Evolutionary conservation across 2,888 invertebrate species (phyloP).

Genomic region (Napeogenes sylphis): DNA sequence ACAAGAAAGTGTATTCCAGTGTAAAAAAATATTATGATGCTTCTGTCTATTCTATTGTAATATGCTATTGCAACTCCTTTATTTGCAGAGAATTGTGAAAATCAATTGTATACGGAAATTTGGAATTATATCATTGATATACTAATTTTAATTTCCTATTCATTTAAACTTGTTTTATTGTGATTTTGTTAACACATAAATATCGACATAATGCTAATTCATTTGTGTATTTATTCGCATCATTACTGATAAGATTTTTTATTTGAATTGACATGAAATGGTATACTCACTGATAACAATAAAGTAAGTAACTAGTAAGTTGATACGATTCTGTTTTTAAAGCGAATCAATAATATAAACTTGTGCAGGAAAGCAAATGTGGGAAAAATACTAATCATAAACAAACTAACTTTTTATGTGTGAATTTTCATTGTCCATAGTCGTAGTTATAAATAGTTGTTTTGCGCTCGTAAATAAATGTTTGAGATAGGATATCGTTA

Average conservation of each 20-base stretch:
- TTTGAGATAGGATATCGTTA: constrained; percentile 54
- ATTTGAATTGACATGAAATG: too few species aligned
- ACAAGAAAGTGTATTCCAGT: constrained; percentile 7
- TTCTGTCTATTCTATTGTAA: neutral
- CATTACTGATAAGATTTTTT: too few species aligned
- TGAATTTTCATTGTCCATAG: constrained; percentile 58
- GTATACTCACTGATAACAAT: too few species aligned
- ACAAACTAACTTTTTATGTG: constrained; percentile 50
- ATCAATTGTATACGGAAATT: too few species aligned
- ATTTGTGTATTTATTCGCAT: too few species aligned
- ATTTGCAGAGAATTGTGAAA: too few species aligned
- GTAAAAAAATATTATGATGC: neutral
- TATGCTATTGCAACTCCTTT: too few species aligned
- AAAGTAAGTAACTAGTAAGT: neutral
- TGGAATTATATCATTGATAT: too few species aligned
- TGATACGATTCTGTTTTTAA: constrained; percentile 25
- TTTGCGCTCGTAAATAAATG: constrained; percentile 53
- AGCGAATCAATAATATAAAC: constrained; percentile 25
- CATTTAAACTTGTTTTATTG: too few species aligned
- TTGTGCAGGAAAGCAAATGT: constrained; percentile 25
- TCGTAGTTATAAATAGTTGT: constrained; percentile 54
- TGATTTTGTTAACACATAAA: too few species aligned
- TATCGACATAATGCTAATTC: too few species aligned
- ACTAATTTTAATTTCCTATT: too few species aligned
- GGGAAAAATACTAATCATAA: constrained; percentile 44